Percentiles rank a stretch among this genome's conserved stretches.
Conservation (phyloP, 2,797 vertebrate species). For the Mus caroli region DNA sequence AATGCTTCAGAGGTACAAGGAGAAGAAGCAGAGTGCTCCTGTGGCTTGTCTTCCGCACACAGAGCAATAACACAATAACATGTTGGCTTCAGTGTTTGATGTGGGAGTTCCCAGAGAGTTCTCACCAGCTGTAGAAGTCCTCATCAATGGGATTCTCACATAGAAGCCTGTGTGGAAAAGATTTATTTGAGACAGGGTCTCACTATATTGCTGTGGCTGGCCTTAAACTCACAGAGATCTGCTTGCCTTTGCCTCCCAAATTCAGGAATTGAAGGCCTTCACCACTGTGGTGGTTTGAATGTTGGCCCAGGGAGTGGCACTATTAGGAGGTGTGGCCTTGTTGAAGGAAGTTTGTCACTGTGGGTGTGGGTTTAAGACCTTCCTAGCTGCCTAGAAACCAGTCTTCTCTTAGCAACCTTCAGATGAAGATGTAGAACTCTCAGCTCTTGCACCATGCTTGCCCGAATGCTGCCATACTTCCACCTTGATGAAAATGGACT, state of each 20-base stretch:
- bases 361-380: background rate
- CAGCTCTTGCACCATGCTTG: background rate
- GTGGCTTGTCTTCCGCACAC: background rate
- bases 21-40: background rate
- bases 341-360: background rate
- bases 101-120: background rate
- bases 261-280: background rate
- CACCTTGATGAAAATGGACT: background rate
- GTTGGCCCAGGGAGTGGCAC: background rate
- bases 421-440: background rate
- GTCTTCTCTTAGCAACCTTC: background rate
- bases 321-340: background rate
- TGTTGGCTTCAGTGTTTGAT: background rate
- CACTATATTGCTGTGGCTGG: background rate
- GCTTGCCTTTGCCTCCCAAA: background rate
- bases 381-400: background rate
- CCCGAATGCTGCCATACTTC: background rate
- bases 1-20: background rate
- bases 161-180: slow-evolving; percentile 6
- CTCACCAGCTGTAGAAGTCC: background rate
- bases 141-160: background rate
- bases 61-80: background rate
- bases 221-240: background rate
- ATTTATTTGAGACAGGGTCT: background rate
- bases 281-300: background rate